Conservation (phyloP, 2,797 vertebrate species). For the Neoniphon sammara region DNA sequence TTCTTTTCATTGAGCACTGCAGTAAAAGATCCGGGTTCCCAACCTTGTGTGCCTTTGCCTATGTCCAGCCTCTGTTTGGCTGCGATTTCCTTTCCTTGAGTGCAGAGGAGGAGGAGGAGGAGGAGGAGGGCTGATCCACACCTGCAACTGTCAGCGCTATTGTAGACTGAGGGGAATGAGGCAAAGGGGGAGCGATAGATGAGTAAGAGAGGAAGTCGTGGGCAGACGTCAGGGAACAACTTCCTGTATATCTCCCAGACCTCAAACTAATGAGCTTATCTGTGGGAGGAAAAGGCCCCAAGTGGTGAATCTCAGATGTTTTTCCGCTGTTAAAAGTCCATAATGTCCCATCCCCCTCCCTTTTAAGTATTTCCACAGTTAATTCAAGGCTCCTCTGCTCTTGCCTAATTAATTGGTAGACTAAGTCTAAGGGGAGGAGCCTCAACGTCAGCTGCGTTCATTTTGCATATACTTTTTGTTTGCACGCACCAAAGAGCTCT, state of each 20-base stretch:
- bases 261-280: conserved; percentile 39
- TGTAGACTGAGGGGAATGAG: neutral
- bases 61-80: conserved; percentile 31
- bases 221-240: conserved; percentile 36
- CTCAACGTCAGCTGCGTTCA: too few species aligned
- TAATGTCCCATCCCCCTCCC: conserved; percentile 10
- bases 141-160: conserved; percentile 69
- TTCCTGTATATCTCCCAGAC: conserved; percentile 49
- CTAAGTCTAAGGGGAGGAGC: conserved; percentile 9
- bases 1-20: neutral
- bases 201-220: conserved; percentile 60
- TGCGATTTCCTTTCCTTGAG: conserved; percentile 41
- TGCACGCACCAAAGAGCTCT: neutral
- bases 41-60: conserved; percentile 17
- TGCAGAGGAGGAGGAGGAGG: conserved; percentile 29
- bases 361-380: neutral
- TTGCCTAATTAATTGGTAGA: conserved; percentile 6
- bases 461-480: neutral
- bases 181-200: conserved; percentile 43
- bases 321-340: conserved; percentile 52
- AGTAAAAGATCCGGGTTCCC: neutral
- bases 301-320: conserved; percentile 42
- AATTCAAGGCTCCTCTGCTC: neutral
- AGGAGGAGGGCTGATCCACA: conserved; percentile 50
- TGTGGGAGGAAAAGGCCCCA: conserved; percentile 56